Evolutionary conservation across 1,140 invertebrate genomes (phyloP).

Genomic region (Drosophila baimaii): DNA sequence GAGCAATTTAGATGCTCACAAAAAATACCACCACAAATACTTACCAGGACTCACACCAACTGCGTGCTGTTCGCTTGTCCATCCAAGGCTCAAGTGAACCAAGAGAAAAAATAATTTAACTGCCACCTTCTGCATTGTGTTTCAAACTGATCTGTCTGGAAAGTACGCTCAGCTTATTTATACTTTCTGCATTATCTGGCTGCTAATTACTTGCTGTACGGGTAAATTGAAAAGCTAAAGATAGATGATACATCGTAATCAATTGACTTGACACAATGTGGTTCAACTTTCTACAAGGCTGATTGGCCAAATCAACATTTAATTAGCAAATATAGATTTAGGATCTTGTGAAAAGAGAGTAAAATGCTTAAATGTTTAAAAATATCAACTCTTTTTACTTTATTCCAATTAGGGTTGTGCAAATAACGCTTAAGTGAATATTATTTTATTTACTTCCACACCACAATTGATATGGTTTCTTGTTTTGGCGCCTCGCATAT

Average conservation of each 20-base stretch:
- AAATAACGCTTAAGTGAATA: neutral
- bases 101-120: neutral
- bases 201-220: constrained; percentile 6
- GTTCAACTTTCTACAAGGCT: neutral
- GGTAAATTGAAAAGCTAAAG: neutral
- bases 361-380: no score
- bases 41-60: constrained; percentile 10
- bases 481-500: constrained; percentile 86
- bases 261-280: neutral
- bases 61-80: neutral
- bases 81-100: constrained; percentile 5
- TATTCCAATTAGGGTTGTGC: neutral
- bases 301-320: constrained; percentile 3
- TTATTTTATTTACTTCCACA: constrained; percentile 28
- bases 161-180: neutral
- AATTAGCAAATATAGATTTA: neutral
- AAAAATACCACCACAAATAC: neutral
- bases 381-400: no score
- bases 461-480: constrained; percentile 85
- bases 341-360: neutral
- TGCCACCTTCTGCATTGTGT: neutral
- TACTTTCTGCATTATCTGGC: constrained; percentile 1
- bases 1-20: no score
- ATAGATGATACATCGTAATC: no score
- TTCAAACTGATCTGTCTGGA: constrained; percentile 4